Conservation (phyloP, 2,113 vertebrate genomes). For the Sterrhoptilus dennistouni region DNA sequence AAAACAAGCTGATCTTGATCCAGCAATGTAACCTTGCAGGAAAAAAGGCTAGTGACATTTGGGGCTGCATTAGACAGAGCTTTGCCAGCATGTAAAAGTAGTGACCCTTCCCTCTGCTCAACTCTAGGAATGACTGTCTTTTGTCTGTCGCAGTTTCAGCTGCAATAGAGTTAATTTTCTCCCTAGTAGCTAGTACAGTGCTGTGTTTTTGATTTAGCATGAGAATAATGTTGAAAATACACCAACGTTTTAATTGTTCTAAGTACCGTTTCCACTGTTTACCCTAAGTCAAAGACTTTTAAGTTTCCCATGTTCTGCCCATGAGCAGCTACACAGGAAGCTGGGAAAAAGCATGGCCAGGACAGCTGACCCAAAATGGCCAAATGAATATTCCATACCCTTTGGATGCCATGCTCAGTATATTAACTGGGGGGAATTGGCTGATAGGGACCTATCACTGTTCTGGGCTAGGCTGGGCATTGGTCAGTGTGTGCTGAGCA, state of each 20-base stretch:
- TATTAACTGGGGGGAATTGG: background rate
- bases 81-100: fast-evolving
- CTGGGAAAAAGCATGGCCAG: background rate
- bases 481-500: background rate
- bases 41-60: background rate
- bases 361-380: background rate
- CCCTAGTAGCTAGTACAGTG: background rate
- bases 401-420: background rate
- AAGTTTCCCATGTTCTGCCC: background rate
- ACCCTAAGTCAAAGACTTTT: background rate
- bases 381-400: background rate
- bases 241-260: background rate
- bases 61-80: background rate
- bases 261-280: background rate
- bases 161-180: background rate
- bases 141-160: background rate
- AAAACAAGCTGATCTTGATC: background rate
- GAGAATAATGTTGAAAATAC: background rate
- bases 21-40: background rate
- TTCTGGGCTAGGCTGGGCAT: background rate
- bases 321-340: background rate
- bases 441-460: background rate
- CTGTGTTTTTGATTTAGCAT: background rate
- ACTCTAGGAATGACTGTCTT: background rate
- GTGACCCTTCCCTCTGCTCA: background rate